Conservation (phyloP, 1,140 invertebrate species). For the Brachionus plicatilis region DNA sequence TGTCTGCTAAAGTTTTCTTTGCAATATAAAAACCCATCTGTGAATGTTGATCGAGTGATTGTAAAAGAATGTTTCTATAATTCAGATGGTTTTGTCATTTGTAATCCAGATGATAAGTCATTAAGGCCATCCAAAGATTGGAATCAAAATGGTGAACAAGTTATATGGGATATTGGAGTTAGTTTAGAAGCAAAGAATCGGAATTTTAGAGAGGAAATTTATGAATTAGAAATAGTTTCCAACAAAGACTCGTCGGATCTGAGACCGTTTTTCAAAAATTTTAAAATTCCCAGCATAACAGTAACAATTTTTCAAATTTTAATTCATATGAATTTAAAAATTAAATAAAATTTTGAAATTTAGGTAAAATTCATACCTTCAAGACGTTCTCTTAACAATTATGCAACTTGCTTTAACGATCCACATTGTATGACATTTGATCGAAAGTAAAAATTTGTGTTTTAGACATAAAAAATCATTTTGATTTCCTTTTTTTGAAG, state of each 20-base stretch:
- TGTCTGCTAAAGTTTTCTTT: not conserved
- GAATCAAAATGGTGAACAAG: not conserved
- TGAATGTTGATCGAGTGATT: not conserved
- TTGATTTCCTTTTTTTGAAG: not conserved
- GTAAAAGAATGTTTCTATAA: not conserved
- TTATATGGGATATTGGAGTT: not conserved
- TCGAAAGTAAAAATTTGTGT: not conserved
- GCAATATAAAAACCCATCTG: not conserved
- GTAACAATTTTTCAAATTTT: not conserved
- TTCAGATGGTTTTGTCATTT: not conserved
- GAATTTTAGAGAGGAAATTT: not conserved
- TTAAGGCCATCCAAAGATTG: not conserved
- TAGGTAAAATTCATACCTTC: not conserved
- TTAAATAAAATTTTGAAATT: not conserved
- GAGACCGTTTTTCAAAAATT: not conserved
- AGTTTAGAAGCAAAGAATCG: not conserved
- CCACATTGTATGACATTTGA: conserved; percentile 3
- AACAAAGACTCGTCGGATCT: not conserved
- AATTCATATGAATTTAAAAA: not conserved
- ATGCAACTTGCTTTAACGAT: not conserved
- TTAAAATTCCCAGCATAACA: not conserved
- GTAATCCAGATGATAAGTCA: not conserved
- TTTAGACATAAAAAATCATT: not conserved
- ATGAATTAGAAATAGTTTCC: not conserved
- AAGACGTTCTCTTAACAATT: not conserved